Percentiles rank a stretch among this genome's conserved stretches.
phyloP scores from a whole-genome alignment of 2,888 invertebrate species.

The Philereme transversata region DNA sequence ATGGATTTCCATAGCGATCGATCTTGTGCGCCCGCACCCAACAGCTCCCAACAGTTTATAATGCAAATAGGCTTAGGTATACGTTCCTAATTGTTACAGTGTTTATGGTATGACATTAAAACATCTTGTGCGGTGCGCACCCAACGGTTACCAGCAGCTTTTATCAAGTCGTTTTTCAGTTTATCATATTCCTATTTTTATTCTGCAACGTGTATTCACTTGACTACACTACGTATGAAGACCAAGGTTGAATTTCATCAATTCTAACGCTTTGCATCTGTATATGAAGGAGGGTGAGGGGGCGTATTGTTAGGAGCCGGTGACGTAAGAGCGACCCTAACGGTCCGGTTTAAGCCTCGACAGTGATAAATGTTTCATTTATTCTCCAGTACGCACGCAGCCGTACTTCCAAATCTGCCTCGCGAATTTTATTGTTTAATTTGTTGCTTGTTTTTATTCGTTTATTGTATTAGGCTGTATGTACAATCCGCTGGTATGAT shows the following conservation, averaged over 20 bases:
- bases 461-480: conserved; percentile 42
- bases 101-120: too few species aligned
- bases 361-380: conserved; percentile 80
- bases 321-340: conserved; percentile 52
- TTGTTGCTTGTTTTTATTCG: conserved; percentile 41
- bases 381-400: conserved; percentile 61
- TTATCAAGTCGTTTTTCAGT: too few species aligned
- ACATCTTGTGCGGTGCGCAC: too few species aligned
- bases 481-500: conserved; percentile 17
- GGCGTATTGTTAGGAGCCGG: conserved; percentile 35
- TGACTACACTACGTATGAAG: conserved; percentile 3
- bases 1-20: too few species aligned
- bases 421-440: conserved; percentile 63
- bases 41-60: too few species aligned
- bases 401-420: conserved; percentile 59
- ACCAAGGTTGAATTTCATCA: conserved; percentile 18
- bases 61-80: too few species aligned
- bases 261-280: conserved; percentile 28
- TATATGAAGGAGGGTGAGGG: conserved; percentile 14
- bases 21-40: too few species aligned
- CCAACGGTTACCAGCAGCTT: too few species aligned
- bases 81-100: too few species aligned
- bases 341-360: conserved; percentile 61
- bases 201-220: not conserved
- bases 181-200: too few species aligned